Evolutionary conservation across 1,140 invertebrate genomes (phyloP), one percentile per base, ranked within the genome.

Genomic region (Drosophila gunungcola): DNA sequence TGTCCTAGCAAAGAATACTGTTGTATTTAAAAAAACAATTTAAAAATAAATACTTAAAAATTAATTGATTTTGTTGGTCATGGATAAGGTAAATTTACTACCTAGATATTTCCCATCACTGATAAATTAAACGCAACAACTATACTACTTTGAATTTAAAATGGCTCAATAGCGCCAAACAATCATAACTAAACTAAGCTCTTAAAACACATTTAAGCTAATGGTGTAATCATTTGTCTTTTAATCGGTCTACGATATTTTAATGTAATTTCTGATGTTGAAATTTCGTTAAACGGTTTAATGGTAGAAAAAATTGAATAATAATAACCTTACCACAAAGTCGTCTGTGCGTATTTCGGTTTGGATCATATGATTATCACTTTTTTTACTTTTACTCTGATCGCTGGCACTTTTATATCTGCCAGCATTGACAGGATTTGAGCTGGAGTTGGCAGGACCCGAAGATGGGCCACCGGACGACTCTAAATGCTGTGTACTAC

Each of bases 251-350:
- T 68, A 65, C 36, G 32, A 43, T 65, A 51, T 49, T 62, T 65
- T 36, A 57, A 60, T 69, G 43, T 61, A 61, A 48, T 58, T 68
- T 88, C 70, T 75, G 51, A 52, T 73, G 75, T 80, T 62, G 61
- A 67, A 81, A 76, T 65, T 63, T 80, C 68, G 76, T 65, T 65
- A 72, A 72, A 62, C 63, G 56, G 65, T 61, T 38, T 73, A 51
- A 57, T 79, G 73, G 77, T 84, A 64, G 75, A 76, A 73, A 63
- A 78, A 91, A 91, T 92, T 92, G 91, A 89, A 92, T 92, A 92
- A 92, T 92, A 92, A 91, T 92, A 91, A 92, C 83, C 92, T 90
- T 92, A 92, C 91, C 91, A 92, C 91, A 92, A 92, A 92, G 91
- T 92, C 91, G 90, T 92, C 91, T 92, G 91, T 92, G 89, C 91